Evolutionary conservation across 2,113 vertebrate species (phyloP).

Genomic region (Hydrolagus affinis): DNA sequence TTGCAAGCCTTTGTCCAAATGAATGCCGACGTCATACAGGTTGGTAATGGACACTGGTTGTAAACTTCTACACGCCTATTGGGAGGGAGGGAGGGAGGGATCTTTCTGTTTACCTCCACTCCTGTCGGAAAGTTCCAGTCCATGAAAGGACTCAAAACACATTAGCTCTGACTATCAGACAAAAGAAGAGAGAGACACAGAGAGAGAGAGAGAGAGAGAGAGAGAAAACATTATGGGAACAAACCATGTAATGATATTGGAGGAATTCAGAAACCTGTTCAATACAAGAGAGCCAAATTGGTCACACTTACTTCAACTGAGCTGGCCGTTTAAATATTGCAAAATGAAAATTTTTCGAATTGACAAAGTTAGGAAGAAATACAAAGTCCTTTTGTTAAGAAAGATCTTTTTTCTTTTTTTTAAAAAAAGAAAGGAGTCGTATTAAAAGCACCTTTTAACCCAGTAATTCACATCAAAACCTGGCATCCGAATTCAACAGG

Average conservation of each 20-base stretch:
- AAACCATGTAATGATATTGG: not conserved
- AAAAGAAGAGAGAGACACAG: not conserved
- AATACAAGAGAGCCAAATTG: not conserved
- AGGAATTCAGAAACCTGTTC: not conserved
- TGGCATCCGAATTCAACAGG: not conserved
- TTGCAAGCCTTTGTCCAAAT: no score
- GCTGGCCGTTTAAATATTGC: slow-evolving; percentile 3
- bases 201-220: no score
- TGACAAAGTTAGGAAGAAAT: not conserved
- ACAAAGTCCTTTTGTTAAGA: slow-evolving; percentile 17
- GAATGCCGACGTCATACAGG: no score
- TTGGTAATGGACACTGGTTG: no score
- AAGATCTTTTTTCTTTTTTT: not conserved
- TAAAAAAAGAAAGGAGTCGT: not conserved
- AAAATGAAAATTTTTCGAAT: slow-evolving; percentile 18
- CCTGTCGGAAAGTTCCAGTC: not conserved
- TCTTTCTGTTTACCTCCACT: not conserved
- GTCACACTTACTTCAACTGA: not conserved
- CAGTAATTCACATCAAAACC: slow-evolving; percentile 2
- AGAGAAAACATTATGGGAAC: no score
- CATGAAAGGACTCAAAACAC: not conserved
- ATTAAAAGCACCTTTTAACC: slow-evolving; percentile 16
- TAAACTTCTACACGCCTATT: no score
- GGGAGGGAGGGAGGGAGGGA: no score
- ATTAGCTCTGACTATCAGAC: not conserved